Conservation (phyloP, 2,797 vertebrate species). For the Dromococcyx pavoninus region DNA sequence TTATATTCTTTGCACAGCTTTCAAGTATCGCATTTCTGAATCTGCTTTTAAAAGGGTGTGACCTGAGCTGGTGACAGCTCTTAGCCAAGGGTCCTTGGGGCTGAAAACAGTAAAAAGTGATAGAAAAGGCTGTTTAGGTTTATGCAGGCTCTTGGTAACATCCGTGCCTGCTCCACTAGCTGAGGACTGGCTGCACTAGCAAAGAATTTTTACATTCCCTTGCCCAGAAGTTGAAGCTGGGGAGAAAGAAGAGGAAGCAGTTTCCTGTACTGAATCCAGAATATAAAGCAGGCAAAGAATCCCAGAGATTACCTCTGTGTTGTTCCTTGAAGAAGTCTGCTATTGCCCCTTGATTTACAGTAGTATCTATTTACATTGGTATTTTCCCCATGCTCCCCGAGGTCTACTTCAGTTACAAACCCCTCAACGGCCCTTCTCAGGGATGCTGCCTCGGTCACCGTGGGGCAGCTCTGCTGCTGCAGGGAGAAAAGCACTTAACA, state of each 20-base stretch:
- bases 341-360: not conserved
- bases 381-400: accelerated
- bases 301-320: too few species aligned
- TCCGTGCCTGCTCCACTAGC: not conserved
- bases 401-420: not conserved
- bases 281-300: not conserved
- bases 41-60: not conserved
- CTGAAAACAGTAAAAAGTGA: not conserved
- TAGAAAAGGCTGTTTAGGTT: not conserved
- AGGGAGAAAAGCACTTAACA: not conserved
- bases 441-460: not conserved
- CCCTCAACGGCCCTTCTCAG: not conserved
- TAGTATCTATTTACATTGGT: not conserved
- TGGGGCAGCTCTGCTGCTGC: not conserved
- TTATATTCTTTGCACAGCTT: not conserved
- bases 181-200: not conserved
- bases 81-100: not conserved
- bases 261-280: not conserved
- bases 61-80: not conserved
- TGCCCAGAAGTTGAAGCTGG: not conserved
- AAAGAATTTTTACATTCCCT: not conserved
- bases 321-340: not conserved
- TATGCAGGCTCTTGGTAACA: not conserved
- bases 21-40: not conserved
- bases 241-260: not conserved